phyloP scores from a whole-genome alignment of 2,797 vertebrate species.

The Gymnodraco acuticeps region DNA sequence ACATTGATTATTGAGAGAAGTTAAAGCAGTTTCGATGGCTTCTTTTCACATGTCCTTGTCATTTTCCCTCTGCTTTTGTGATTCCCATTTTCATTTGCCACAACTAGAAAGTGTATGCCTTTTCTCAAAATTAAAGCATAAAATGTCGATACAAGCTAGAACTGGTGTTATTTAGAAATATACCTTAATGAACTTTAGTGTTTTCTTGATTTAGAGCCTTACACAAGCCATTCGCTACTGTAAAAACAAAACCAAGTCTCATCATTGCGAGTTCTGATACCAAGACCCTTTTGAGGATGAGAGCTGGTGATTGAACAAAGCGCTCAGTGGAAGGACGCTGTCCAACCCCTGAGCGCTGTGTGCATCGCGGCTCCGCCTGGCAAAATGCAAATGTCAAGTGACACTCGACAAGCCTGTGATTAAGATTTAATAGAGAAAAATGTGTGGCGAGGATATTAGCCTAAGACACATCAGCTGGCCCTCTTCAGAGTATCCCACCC shows the following conservation, averaged over 20 bases:
- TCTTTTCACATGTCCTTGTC: conserved; percentile 77
- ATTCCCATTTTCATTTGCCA: conserved; percentile 33
- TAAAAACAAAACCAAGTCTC: conserved; percentile 43
- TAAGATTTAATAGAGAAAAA: conserved; percentile 87
- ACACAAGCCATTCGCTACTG: background rate
- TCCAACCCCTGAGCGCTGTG: conserved; percentile 52
- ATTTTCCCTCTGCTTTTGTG: conserved; percentile 60
- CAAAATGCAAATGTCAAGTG: conserved; percentile 87
- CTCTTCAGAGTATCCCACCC: conserved; percentile 59
- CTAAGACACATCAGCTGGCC: conserved; percentile 78
- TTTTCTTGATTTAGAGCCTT: conserved; percentile 2
- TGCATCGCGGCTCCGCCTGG: conserved; percentile 55
- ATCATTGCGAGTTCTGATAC: conserved; percentile 39
- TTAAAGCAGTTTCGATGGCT: conserved; percentile 77
- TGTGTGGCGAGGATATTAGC: conserved; percentile 80
- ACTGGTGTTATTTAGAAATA: conserved; percentile 8
- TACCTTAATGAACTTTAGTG: background rate
- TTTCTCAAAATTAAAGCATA: background rate
- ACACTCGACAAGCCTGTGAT: conserved; percentile 84
- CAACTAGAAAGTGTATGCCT: background rate
- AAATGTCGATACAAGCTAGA: background rate
- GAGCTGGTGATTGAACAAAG: conserved; percentile 71
- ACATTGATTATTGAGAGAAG: conserved; percentile 87
- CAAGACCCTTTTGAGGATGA: conserved; percentile 51
- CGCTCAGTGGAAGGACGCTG: conserved; percentile 65